Conservation (phyloP, 1,140 invertebrate genomes). For the Megalonaias nervosa region DNA sequence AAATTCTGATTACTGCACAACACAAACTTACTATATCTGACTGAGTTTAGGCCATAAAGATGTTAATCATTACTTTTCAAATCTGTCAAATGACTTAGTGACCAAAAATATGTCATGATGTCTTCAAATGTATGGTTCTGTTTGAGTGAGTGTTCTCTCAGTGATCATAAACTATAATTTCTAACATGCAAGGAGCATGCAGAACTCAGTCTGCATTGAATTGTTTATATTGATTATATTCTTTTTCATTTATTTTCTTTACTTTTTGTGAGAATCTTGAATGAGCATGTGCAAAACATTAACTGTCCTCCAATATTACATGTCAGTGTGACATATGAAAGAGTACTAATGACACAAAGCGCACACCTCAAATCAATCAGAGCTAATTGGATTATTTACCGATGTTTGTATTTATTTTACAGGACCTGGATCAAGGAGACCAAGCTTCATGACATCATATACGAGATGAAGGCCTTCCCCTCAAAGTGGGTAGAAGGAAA, state of each 20-base stretch:
- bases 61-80: too few species aligned
- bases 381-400: not conserved
- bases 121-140: too few species aligned
- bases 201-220: too few species aligned
- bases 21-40: too few species aligned
- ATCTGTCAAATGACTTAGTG: too few species aligned
- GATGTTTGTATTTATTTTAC: conserved; percentile 14
- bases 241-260: not conserved
- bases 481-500: conserved; percentile 52
- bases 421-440: conserved; percentile 64
- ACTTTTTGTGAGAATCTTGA: not conserved
- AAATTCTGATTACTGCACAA: too few species aligned
- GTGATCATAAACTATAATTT: too few species aligned
- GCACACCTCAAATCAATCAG: not conserved
- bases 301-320: too few species aligned
- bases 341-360: not conserved
- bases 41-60: too few species aligned
- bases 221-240: not conserved
- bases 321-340: not conserved
- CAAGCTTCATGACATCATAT: conserved; percentile 57
- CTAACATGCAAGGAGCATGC: too few species aligned
- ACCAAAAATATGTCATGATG: too few species aligned
- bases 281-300: not conserved
- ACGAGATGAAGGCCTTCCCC: conserved; percentile 59
- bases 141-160: too few species aligned